Conservation (phyloP, 2,888 invertebrate genomes). For the Artemia sinica region DNA sequence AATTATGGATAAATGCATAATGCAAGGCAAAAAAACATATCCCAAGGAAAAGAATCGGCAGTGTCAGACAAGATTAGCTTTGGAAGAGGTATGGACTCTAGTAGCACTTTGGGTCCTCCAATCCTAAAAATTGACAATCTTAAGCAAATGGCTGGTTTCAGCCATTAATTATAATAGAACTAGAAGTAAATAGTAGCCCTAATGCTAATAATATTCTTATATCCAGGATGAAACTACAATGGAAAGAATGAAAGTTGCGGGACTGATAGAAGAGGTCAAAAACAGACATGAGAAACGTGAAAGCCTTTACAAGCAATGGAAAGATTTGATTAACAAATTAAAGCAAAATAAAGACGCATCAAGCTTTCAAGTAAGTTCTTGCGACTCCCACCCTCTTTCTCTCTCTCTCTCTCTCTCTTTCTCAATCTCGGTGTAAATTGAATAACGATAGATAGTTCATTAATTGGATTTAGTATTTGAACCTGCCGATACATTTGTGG, state of each 20-base stretch:
- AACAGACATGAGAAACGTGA: constrained; percentile 42
- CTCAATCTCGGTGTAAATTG: no score
- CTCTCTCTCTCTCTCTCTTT: no score
- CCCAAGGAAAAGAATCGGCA: no score
- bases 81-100: no score
- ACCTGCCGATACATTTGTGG: no score
- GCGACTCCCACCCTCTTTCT: no score
- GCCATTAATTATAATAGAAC: constrained; percentile 27
- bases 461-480: no score
- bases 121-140: background rate
- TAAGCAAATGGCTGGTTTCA: constrained; percentile 1
- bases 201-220: constrained; percentile 11
- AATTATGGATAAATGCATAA: no score
- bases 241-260: constrained; percentile 34
- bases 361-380: constrained; percentile 30
- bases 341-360: constrained; percentile 42
- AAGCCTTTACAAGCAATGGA: constrained; percentile 41
- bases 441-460: no score
- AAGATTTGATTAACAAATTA: constrained; percentile 42
- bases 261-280: constrained; percentile 39
- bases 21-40: no score
- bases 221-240: constrained; percentile 35
- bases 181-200: constrained; percentile 18
- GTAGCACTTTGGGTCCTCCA: no score
- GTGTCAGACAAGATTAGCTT: no score